Percentiles rank a stretch among this genome's conserved stretches.
These are phyloP conservation scores for Heliconius eleuchia DNA, from an alignment of 1,140 invertebrate species.

Conservation along the genomic window DNA sequence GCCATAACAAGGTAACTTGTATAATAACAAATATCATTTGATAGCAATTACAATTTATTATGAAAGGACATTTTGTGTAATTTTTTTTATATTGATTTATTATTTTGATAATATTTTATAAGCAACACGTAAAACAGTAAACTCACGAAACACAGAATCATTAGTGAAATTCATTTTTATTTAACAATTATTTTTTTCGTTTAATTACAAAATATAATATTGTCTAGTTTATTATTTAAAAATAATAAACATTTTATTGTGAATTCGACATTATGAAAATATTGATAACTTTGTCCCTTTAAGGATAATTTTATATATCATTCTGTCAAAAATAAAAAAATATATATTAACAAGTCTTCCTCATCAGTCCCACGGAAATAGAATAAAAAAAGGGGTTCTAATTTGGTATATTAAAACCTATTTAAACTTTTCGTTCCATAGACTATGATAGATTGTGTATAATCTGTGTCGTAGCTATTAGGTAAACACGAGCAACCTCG, in stretches of 20 bases:
- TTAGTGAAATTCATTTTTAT: neutral
- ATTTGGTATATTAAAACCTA: too few species aligned
- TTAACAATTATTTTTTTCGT: neutral
- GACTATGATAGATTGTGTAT: neutral
- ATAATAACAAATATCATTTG: conserved; percentile 30
- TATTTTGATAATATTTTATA: too few species aligned
- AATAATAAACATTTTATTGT: neutral
- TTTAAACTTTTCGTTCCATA: neutral
- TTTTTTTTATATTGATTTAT: neutral
- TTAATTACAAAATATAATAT: neutral
- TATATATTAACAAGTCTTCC: too few species aligned
- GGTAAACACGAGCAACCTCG: neutral
- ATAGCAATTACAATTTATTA: neutral
- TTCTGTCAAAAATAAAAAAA: too few species aligned
- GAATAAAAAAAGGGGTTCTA: too few species aligned
- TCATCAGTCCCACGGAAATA: too few species aligned
- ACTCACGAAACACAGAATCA: neutral
- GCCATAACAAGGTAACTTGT: conserved; percentile 28
- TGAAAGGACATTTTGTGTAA: neutral
- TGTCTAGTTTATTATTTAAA: neutral
- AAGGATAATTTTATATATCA: too few species aligned
- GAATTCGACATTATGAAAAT: too few species aligned
- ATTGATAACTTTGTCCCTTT: too few species aligned
- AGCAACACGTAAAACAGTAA: neutral
- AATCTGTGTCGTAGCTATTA: neutral